Evolutionary conservation across 2,888 invertebrate genomes (phyloP).

Genomic region (Lagria hirta): DNA sequence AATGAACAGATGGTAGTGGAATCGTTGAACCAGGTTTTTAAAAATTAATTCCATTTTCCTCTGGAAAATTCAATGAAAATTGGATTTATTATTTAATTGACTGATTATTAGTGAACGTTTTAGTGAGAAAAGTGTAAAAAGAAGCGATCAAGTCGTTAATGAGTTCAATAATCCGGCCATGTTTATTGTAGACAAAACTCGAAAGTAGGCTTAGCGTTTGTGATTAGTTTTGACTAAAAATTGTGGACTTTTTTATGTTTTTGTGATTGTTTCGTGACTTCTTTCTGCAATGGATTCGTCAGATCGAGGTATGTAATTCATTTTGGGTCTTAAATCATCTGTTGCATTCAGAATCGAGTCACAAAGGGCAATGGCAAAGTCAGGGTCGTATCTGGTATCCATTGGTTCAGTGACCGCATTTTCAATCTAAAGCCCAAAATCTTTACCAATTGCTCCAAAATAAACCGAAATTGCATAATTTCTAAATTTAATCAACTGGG

Average conservation of each 20-base stretch:
- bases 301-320: constrained; percentile 46
- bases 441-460: too few species aligned
- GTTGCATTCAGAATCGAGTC: constrained; percentile 44
- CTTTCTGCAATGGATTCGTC: constrained; percentile 45
- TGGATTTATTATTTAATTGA: too few species aligned
- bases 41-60: constrained; percentile 7
- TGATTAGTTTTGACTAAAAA: constrained; percentile 44
- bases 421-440: constrained; percentile 26
- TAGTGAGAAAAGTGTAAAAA: too few species aligned
- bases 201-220: constrained; percentile 51
- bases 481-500: too few species aligned
- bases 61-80: too few species aligned
- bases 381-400: constrained; percentile 63
- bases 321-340: constrained; percentile 36
- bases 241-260: constrained; percentile 20
- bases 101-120: too few species aligned
- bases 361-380: constrained; percentile 63
- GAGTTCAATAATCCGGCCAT: constrained; percentile 42
- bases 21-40: constrained; percentile 7
- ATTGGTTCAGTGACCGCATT: constrained; percentile 65
- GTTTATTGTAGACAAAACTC: constrained; percentile 46
- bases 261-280: constrained; percentile 16
- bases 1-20: constrained; percentile 6
- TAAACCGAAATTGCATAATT: too few species aligned
- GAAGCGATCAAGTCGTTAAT: constrained; percentile 2